These are phyloP conservation scores for Girardia tigrina DNA, from an alignment of 2,888 invertebrate genomes.

Conservation along the genomic window DNA sequence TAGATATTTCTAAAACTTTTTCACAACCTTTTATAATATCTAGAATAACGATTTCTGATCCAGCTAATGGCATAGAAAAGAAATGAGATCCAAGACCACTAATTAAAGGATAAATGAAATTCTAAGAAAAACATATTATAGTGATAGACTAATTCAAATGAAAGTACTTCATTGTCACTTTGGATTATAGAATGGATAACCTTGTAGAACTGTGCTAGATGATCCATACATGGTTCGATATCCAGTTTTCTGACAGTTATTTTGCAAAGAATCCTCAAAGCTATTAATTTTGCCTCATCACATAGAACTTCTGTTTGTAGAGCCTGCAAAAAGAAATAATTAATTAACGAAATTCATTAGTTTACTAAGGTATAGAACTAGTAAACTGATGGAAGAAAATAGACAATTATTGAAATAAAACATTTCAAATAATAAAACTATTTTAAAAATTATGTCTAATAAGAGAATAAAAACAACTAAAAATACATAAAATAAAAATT, in stretches of 20 bases:
- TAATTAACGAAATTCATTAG: too few species aligned
- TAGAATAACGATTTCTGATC: not conserved
- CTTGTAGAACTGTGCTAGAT: not conserved
- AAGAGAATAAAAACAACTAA: too few species aligned
- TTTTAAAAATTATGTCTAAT: too few species aligned
- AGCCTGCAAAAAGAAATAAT: too few species aligned
- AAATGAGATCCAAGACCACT: not conserved
- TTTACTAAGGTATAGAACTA: too few species aligned
- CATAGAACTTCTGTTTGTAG: too few species aligned
- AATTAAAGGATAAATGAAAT: not conserved
- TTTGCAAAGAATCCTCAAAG: not conserved
- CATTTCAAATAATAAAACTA: too few species aligned
- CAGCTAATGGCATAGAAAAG: not conserved
- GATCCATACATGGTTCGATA: not conserved
- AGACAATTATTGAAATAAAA: too few species aligned
- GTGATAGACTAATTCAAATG: too few species aligned
- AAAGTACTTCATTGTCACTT: constrained; percentile 7
- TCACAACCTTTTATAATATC: not conserved
- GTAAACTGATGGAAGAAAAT: too few species aligned
- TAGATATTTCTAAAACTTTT: not conserved
- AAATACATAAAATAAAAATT: too few species aligned
- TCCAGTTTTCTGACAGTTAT: not conserved
- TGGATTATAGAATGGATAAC: not conserved
- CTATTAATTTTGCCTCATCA: not conserved
- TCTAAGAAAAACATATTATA: not conserved